Base-by-base conservation (phyloP, 2,888 invertebrate genomes). In the Taenaris catops region DNA sequence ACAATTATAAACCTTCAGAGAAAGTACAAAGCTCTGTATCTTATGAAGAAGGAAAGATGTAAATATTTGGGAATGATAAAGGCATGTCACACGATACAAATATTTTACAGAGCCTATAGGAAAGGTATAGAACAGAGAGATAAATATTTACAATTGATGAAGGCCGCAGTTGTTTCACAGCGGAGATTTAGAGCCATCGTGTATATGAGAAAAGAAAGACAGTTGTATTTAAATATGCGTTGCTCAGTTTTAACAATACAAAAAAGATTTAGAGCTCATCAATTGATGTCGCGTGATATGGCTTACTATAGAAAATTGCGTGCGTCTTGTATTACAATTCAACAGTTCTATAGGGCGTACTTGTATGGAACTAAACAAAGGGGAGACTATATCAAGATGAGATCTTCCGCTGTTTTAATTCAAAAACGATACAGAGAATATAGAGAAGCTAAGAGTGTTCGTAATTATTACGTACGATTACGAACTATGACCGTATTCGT, bases 71-170 rank as follows among this genome's bases (percentile, higher is more conserved):
- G 49, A 7, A 53, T 70, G 16, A 62, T 70, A 45, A 61, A 59
- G 26, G 65, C 87, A 1, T 67, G 63, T 25, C 44, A 63, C 9
- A 34, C 50, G 3, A 74, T 90, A 24, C 89, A 90, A 53, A 62
- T 53, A 35, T 55, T 51, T 24, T 89, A 75, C 43, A 69, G 64
- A 54, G 63, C 70, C 1, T 63, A 58, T 37, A 44, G 48, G 31
- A 29, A 44, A 11, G 74, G 56, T 41, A 68, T 50, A 34, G 50
- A 46, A 11, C 56, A 70, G 41, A 64, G 73, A 20, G 45, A 57
- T 21, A 38, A 57, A 8, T 88, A 69, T 49, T 44, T 78, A 11
- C 35, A 58, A 29, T 37, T 70, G 9, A 80, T 64, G 46, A 28
- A 44, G 1, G 47, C 72, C 0, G 43, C 61, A 8, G 25, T 63